phyloP scores from a whole-genome alignment of 2,888 invertebrate species.

The Pediacus dermestoides region DNA sequence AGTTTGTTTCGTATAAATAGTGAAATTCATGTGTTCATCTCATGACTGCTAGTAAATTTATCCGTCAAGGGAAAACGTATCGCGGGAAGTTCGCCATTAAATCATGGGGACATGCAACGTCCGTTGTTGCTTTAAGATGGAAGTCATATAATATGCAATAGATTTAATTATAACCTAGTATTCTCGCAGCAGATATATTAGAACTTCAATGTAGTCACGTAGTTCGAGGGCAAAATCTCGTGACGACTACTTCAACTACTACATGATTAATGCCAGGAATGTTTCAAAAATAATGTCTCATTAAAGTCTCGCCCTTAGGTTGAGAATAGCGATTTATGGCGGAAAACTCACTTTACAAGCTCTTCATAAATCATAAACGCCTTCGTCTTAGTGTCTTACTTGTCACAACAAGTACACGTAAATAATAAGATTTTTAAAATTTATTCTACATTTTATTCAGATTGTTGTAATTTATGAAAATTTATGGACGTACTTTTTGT shows the following conservation, averaged over 20 bases:
- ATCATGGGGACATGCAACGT: constrained; percentile 29
- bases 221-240: constrained; percentile 22
- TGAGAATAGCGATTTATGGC: constrained; percentile 42
- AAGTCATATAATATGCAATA: constrained; percentile 24
- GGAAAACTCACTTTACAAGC: constrained; percentile 39
- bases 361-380: constrained; percentile 40
- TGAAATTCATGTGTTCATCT: no score
- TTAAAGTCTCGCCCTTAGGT: constrained; percentile 42
- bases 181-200: constrained; percentile 2
- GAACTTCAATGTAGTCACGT: constrained; percentile 24
- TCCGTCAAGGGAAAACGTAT: constrained; percentile 32
- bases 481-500: constrained; percentile 29
- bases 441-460: constrained; percentile 30
- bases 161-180: constrained; percentile 23
- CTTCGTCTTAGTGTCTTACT: constrained; percentile 28
- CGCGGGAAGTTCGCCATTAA: constrained; percentile 27
- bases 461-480: constrained; percentile 33
- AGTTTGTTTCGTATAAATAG: no score
- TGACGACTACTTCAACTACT: constrained; percentile 28
- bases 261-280: constrained; percentile 42
- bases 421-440: constrained; percentile 38
- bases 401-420: constrained; percentile 41
- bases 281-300: constrained; percentile 48
- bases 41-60: constrained; percentile 33
- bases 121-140: constrained; percentile 21